A percentile compares a stretch with the other conserved stretches of the same genome.
Conservation (phyloP, 1,140 invertebrate genomes). For the Zaprionus capensis region DNA sequence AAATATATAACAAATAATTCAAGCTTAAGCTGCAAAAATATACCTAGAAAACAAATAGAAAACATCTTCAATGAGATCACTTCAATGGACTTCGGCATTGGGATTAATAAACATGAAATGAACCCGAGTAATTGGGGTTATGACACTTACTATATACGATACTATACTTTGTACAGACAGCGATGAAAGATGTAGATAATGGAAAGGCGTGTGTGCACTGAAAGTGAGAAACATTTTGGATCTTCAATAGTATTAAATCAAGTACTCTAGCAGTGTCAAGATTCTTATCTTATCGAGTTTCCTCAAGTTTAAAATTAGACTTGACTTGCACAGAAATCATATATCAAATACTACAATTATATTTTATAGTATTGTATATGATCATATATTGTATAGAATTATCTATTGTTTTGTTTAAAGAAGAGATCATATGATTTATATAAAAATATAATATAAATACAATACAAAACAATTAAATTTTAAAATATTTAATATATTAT, state of each 20-base stretch:
- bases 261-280: neutral
- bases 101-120: constrained; percentile 21
- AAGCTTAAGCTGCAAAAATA: neutral
- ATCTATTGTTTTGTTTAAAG: no score
- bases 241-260: constrained; percentile 1
- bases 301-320: constrained; percentile 5
- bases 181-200: neutral
- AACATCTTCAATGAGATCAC: neutral
- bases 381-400: neutral
- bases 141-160: neutral
- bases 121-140: constrained; percentile 20
- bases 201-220: neutral
- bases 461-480: no score
- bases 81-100: constrained; percentile 5
- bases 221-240: neutral
- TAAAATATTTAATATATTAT: no score
- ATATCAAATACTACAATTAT: neutral
- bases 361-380: neutral
- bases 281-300: constrained; percentile 7
- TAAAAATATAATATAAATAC: no score
- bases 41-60: constrained; percentile 4
- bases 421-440: no score
- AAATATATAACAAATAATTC: neutral
- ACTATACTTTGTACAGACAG: neutral
- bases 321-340: neutral